Evolutionary conservation across 2,797 vertebrate genomes (phyloP).

Genomic region (Darevskia mixta): DNA sequence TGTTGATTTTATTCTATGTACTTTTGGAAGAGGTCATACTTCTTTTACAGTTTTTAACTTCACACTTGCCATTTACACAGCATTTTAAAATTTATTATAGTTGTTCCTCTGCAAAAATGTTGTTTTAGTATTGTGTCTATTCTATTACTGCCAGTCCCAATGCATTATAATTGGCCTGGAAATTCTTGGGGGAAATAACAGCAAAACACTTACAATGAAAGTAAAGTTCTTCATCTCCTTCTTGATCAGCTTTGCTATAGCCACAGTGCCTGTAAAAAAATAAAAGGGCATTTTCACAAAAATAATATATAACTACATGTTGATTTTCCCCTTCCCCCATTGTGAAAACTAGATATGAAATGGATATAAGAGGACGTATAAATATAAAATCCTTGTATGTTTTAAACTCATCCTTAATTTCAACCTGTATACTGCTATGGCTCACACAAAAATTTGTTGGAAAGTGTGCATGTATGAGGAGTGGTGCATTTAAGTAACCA

Average conservation of each 20-base stretch:
- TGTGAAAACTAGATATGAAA: conserved; percentile 28
- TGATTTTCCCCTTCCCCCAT: conserved; percentile 28
- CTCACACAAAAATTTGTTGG: background rate
- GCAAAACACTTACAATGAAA: conserved; percentile 97
- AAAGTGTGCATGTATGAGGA: background rate
- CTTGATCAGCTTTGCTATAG: conserved; percentile 99
- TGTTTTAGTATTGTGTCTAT: conserved; percentile 63
- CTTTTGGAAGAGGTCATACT: conserved; percentile 44
- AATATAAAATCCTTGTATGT: background rate
- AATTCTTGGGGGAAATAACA: conserved; percentile 63
- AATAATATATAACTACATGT: conserved; percentile 24
- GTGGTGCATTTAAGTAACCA: background rate
- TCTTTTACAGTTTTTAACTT: conserved; percentile 55
- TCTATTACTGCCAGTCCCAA: conserved; percentile 30
- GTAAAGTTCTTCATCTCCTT: conserved; percentile 99
- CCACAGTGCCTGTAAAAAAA: conserved; percentile 90
- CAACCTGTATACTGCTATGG: background rate
- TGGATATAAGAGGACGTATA: conserved; percentile 4
- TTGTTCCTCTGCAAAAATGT: conserved; percentile 45
- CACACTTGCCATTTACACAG: conserved; percentile 54
- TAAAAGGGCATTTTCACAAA: conserved; percentile 40
- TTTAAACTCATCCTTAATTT: background rate
- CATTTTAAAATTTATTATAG: conserved; percentile 45
- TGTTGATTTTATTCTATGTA: conserved; percentile 50
- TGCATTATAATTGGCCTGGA: conserved; percentile 53